phyloP scores from a whole-genome alignment of 1,140 invertebrate genomes.

The Diploscapter pachys region DNA sequence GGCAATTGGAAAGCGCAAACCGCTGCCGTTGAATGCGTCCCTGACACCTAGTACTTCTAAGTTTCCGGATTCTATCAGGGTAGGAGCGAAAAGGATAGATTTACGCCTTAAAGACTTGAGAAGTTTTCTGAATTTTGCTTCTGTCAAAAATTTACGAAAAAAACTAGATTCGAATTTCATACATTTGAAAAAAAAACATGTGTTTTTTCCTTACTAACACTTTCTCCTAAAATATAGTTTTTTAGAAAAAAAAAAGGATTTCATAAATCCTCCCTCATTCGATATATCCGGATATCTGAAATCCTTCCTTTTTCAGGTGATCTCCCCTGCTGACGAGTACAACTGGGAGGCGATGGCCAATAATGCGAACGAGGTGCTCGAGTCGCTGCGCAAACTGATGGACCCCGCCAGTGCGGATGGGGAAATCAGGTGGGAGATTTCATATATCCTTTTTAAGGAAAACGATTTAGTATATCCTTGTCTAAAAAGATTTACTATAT shows the following conservation, averaged over 20 bases:
- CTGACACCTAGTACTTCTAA: not conserved
- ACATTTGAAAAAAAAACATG: not conserved
- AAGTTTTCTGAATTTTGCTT: too few species aligned
- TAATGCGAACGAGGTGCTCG: not conserved
- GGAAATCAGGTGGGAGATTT: slow-evolving; percentile 7
- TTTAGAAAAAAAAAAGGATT: not conserved
- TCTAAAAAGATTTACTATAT: not conserved
- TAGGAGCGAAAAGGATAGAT: slow-evolving; percentile 16
- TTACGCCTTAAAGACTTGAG: too few species aligned
- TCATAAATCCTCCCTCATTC: not conserved
- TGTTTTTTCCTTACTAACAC: not conserved
- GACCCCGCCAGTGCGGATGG: slow-evolving; percentile 25
- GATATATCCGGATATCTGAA: too few species aligned
- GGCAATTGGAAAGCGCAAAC: too few species aligned
- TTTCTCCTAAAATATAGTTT: not conserved
- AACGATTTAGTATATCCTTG: not conserved
- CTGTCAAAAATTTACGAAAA: not conserved
- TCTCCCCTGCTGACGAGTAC: not conserved
- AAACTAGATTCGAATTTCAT: not conserved
- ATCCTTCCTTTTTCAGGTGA: not conserved
- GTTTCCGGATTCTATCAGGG: slow-evolving; percentile 1
- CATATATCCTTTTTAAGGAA: not conserved
- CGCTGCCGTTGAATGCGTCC: too few species aligned
- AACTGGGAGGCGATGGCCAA: not conserved
- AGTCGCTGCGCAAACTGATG: slow-evolving; percentile 4